These are phyloP conservation scores for Saimiri boliviensis DNA, from an alignment of 2,113 vertebrate species.

Conservation along the genomic window DNA sequence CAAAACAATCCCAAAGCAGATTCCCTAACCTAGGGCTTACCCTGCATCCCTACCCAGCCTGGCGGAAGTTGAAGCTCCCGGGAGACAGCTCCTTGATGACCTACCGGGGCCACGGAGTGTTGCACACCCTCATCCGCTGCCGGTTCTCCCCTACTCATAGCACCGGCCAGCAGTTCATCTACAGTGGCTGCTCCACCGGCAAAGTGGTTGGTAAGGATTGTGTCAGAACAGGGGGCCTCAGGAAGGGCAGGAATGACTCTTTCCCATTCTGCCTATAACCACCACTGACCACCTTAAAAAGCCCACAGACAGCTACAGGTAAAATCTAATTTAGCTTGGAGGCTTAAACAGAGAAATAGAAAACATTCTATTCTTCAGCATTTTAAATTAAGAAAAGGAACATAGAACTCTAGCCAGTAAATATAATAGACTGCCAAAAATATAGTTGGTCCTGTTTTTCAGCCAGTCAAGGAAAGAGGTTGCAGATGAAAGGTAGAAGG, in stretches of 20 bases:
- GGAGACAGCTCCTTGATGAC: constrained; percentile 96
- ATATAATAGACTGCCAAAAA: constrained; percentile 46
- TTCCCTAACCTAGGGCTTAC: not conserved
- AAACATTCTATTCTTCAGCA: constrained; percentile 9
- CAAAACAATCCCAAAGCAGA: not conserved
- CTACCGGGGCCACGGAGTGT: constrained; percentile 93
- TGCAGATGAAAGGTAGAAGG: constrained; percentile 37
- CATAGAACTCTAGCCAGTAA: constrained; percentile 43
- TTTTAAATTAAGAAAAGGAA: constrained; percentile 61
- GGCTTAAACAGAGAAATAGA: constrained; percentile 25
- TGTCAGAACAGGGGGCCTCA: not conserved
- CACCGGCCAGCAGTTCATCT: constrained; percentile 94
- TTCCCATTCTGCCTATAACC: not conserved
- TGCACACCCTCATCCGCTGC: constrained; percentile 94
- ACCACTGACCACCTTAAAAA: not conserved
- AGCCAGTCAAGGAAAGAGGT: not conserved
- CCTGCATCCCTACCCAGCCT: constrained; percentile 79
- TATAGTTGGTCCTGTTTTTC: not conserved
- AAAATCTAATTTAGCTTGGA: constrained; percentile 14
- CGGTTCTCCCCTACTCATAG: constrained; percentile 92
- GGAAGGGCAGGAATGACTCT: not conserved
- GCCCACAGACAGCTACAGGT: not conserved
- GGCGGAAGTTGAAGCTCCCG: constrained; percentile 91
- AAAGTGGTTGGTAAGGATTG: constrained; percentile 90
- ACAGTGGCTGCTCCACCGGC: constrained; percentile 94